Base-by-base conservation (phyloP, 2,888 invertebrate genomes). In the Sinodicranocentrus sp. region DNA sequence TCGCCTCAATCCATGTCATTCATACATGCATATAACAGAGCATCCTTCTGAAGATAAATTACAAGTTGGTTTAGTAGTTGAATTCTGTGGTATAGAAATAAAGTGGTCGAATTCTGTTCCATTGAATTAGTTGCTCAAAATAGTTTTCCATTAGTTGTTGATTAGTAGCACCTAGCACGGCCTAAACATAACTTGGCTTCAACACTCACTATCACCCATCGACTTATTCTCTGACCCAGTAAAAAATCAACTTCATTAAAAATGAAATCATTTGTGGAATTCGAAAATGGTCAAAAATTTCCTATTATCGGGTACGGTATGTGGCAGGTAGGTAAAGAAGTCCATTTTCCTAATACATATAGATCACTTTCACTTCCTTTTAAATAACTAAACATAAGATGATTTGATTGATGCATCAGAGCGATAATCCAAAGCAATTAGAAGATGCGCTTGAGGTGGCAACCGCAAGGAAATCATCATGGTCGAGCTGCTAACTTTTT, bases 391-490 rank as follows among this genome's bases (percentile, higher is more conserved):
- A 19, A 61, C 59, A 61, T 39, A 21, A 25, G 6, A 43, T 39
- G 44, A 28, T 23, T 23, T 54, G 6, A 15, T 17, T 61, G 15
- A 23, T 48, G 13, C 63, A 13, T 13, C 17, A 84, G 73, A 26
- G 54, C 17, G 63, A 78, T 10, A 70, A 78, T 61, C 76, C 82
- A 17, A 28, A 71, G 23, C 75, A 86, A 39, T 21, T 86, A 3
- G 94, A 94, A 90, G 90, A 91, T 48, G 94, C 95, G 0, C 91
- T 96, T 15, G 93, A 94, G 28, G 90, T 91, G 0, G 96, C 96
- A 0, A 1, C 54, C 70, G 13, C 23, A 39, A 48, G 85, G 79
- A 15, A 85, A 73, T 76, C 57, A 61, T 25, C 82, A 75, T 13
- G 71, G 76, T 17, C 39, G 44, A 86, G 93, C 92, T 86, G 95